Evolutionary conservation across 2,113 vertebrate genomes (phyloP).

Genomic region (Charina bottae): DNA sequence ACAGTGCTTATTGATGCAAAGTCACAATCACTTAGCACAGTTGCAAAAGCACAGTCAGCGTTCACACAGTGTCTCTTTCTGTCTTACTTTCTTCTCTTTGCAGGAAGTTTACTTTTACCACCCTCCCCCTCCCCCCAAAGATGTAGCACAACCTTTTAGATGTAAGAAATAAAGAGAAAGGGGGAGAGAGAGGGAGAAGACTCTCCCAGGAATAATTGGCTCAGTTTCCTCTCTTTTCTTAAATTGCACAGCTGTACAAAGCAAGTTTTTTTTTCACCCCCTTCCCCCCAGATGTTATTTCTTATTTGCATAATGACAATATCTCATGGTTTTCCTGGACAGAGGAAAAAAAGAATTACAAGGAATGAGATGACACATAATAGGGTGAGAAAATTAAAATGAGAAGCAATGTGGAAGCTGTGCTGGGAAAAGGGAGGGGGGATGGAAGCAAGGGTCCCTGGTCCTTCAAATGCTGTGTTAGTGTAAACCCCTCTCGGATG

Average conservation of each 20-base stretch:
- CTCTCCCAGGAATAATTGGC: not conserved
- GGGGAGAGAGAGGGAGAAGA: not conserved
- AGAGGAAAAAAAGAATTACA: not conserved
- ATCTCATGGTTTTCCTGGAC: constrained; percentile 1
- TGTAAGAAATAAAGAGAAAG: not conserved
- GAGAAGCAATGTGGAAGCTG: constrained; percentile 9
- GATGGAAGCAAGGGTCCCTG: not conserved
- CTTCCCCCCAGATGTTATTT: not conserved
- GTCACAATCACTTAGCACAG: constrained; percentile 11
- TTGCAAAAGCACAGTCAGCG: not conserved
- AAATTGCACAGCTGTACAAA: not conserved
- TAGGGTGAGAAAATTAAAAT: not conserved
- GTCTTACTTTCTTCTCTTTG: constrained; percentile 5
- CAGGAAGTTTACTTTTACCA: not conserved
- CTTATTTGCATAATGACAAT: constrained; percentile 7
- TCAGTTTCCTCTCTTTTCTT: constrained; percentile 13
- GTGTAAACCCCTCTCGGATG: not conserved
- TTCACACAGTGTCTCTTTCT: not conserved
- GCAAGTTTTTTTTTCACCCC: not conserved
- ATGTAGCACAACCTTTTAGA: not conserved
- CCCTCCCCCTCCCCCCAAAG: not conserved
- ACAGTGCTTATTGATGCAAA: not conserved
- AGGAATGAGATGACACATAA: constrained; percentile 20
- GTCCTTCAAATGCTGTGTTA: constrained; percentile 1
- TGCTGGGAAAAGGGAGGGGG: not conserved